Conservation (phyloP, 30 jellyfish, hydroid and myxozoan genomes). For the Aurelia aurita region DNA sequence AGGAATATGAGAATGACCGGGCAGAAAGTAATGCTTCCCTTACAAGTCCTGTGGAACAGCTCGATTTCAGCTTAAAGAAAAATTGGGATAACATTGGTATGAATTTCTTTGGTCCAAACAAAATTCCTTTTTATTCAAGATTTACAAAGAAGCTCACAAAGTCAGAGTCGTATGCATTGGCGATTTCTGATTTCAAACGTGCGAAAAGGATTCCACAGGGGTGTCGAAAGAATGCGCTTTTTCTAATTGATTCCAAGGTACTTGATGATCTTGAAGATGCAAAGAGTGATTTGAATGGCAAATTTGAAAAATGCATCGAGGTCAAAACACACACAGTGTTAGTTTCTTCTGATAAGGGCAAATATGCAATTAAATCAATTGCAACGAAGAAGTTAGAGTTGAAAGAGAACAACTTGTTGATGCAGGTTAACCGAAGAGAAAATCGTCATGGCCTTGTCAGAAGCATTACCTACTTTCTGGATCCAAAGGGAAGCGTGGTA, state of each 20-base stretch:
- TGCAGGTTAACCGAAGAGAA: not conserved
- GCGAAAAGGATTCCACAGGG: not conserved
- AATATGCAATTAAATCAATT: too few relatives aligned
- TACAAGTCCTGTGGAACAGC: too few relatives aligned
- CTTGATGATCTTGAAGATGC: too few relatives aligned
- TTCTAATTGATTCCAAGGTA: too few relatives aligned
- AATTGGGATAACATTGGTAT: too few relatives aligned
- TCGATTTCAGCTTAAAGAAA: too few relatives aligned
- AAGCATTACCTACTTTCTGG: not conserved
- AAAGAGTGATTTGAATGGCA: conserved; percentile 1
- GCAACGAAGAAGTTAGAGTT: not conserved
- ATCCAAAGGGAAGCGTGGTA: not conserved
- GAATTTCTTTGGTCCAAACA: not conserved
- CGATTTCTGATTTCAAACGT: not conserved
- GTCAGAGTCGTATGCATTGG: not conserved
- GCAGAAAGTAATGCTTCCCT: too few relatives aligned
- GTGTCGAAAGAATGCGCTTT: conserved; percentile 2
- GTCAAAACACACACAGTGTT: not conserved
- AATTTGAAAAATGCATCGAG: not conserved
- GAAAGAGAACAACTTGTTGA: not conserved
- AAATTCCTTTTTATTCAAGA: not conserved
- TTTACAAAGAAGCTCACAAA: not conserved
- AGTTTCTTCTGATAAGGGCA: not conserved
- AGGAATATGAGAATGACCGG: too few relatives aligned
- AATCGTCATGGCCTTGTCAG: not conserved